phyloP scores from a whole-genome alignment of 2,797 vertebrate genomes.

The Danio jaintianensis region DNA sequence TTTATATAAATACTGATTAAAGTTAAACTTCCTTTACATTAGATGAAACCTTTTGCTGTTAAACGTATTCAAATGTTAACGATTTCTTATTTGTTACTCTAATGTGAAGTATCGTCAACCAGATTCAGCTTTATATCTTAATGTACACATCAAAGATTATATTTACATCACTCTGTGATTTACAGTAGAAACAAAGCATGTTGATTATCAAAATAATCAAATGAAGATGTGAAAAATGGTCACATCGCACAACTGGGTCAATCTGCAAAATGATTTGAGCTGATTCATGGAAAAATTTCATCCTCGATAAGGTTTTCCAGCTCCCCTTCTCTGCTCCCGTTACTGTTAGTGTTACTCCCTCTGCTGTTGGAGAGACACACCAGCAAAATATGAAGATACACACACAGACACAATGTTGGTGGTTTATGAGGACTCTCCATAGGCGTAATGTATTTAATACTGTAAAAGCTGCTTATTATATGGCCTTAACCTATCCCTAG shows the following conservation, averaged over 20 bases:
- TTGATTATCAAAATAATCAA: not conserved
- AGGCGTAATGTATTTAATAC: no score
- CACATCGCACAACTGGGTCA: not conserved
- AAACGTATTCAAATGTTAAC: slow-evolving; percentile 1
- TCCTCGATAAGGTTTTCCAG: slow-evolving; percentile 81
- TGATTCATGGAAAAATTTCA: slow-evolving; percentile 68
- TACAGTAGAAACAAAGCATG: not conserved
- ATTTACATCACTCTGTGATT: not conserved
- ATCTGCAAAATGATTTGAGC: slow-evolving; percentile 23
- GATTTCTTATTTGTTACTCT: not conserved
- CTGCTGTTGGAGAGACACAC: slow-evolving; percentile 63
- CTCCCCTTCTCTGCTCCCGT: slow-evolving; percentile 79
- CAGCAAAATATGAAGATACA: slow-evolving; percentile 34
- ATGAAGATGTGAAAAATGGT: not conserved
- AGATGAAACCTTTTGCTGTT: slow-evolving; percentile 20
- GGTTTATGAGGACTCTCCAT: no score
- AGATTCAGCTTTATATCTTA: not conserved
- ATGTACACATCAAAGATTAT: not conserved
- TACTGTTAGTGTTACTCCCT: slow-evolving; percentile 70
- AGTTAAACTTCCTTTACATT: not conserved
- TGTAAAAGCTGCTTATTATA: no score
- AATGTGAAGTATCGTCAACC: not conserved
- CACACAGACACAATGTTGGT: no score
- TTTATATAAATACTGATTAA: not conserved
- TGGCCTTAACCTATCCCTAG: no score